Conservation (phyloP, 2,888 invertebrate genomes). For the Drosophila pseudotakahashii region DNA sequence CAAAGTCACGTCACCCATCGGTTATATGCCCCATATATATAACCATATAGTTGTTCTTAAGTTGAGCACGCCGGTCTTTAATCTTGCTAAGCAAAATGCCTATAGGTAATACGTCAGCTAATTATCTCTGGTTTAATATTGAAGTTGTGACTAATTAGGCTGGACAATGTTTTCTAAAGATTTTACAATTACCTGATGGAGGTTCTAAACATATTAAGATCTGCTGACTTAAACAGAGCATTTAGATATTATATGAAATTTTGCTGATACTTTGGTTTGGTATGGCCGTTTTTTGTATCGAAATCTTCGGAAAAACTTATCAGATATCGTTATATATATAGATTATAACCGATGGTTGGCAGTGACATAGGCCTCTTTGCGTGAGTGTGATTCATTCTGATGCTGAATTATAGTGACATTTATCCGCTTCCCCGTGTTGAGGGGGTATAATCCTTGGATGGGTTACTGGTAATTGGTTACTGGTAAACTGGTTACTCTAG, state of each 20-base stretch:
- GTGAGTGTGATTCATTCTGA: background rate
- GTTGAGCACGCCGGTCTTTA: slow-evolving; percentile 13
- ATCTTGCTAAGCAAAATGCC: slow-evolving; percentile 8
- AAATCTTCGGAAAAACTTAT: background rate
- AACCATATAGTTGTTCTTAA: slow-evolving; percentile 1
- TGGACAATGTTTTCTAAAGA: too few species aligned
- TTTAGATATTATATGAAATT: too few species aligned
- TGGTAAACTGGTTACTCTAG: slow-evolving; percentile 38
- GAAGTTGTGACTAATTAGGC: background rate
- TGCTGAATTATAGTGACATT: slow-evolving; percentile 18
- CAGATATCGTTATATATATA: background rate
- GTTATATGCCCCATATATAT: slow-evolving; percentile 19
- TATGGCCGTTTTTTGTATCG: too few species aligned
- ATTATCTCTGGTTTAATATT: slow-evolving; percentile 2
- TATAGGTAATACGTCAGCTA: slow-evolving; percentile 6
- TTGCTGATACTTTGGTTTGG: too few species aligned
- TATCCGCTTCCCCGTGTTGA: slow-evolving; percentile 5
- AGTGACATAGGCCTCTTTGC: slow-evolving; percentile 1
- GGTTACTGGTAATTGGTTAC: slow-evolving; percentile 10
- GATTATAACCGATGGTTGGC: slow-evolving; percentile 14
- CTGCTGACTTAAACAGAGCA: too few species aligned
- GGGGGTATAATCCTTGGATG: slow-evolving; percentile 13
- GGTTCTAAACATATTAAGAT: too few species aligned
- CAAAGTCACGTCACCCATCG: slow-evolving; percentile 38
- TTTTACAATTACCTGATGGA: too few species aligned